Evolutionary conservation across 2,797 vertebrate species (phyloP), one percentile per base, ranked within the genome.

Genomic region (Selene dorsalis): DNA sequence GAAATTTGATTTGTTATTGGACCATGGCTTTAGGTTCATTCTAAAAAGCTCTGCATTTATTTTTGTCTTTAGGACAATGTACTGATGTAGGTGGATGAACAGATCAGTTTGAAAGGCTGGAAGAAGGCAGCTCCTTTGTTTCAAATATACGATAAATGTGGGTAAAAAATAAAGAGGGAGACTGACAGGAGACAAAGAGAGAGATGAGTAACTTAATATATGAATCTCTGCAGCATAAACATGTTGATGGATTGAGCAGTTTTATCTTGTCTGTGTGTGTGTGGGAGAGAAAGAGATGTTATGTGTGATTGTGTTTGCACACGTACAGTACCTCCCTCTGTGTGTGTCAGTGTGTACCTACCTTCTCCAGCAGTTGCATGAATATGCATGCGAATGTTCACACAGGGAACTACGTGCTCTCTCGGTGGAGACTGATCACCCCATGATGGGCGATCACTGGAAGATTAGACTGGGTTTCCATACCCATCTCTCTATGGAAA

Each of bases 381-480:
- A 86, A 83, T 92, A 89, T 87, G 84, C 77, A 83, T 85, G 80
- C 58, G 38, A 78, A 56, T 86, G 82, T 82, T 80, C 79, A 75
- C 80, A 67, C 26, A 24, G 53, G 22, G 62, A 74, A 56, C 26
- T 72, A 76, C 63, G 65, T 79, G 79, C 83, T 86, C 83, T 83
- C 86, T 83, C 85, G 69, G 68, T 61, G 60, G 81, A 87, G 82
- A 90, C 83, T 83, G 82, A 92, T 93, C 83, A 70, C 87, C 88
- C 75, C 85, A 76, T 87, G 83, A 91, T 90, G 87, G 84, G 79
- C 71, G 74, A 87, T 93, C 88, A 86, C 83, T 69, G 84, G 59
- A 82, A 82, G 83, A 84, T 83, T 86, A 88, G 87, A 88, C 87
- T 77, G 85, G 89, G 88, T 89, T 80, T 84, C 75, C 84, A 74